phyloP scores from a whole-genome alignment of 2,888 invertebrate species.

The Nephrotoma appendiculata region DNA sequence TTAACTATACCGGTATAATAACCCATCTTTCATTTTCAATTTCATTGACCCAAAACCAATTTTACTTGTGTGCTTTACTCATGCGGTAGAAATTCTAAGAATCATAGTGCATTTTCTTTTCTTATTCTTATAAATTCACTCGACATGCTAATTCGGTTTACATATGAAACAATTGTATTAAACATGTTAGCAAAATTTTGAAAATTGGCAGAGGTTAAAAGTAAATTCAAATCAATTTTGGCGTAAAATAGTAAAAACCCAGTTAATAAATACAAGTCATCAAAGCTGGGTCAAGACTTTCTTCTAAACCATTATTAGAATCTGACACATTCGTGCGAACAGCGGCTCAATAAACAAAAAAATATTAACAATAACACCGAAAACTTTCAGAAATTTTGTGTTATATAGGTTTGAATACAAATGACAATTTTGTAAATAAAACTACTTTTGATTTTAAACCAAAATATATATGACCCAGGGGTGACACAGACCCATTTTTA shows the following conservation, averaged over 20 bases:
- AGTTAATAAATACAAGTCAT: not conserved
- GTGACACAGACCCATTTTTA: not conserved
- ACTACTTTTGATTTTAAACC: not conserved
- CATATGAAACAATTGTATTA: not conserved
- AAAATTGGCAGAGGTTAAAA: not conserved
- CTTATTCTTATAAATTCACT: not conserved
- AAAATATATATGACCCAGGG: not conserved
- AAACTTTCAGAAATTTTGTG: not conserved
- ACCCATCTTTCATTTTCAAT: not conserved
- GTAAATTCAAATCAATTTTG: not conserved
- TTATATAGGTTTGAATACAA: too few species aligned
- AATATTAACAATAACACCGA: not conserved
- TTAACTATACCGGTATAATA: not conserved
- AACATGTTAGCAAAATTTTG: too few species aligned
- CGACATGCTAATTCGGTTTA: not conserved
- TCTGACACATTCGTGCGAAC: not conserved
- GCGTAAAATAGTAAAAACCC: not conserved
- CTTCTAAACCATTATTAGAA: not conserved
- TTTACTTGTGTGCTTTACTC: not conserved
- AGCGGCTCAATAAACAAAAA: not conserved
- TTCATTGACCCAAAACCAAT: not conserved
- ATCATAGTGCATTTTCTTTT: too few species aligned
- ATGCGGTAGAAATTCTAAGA: not conserved
- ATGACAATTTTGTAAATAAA: too few species aligned
- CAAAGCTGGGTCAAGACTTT: not conserved